Evolutionary conservation across 1,140 invertebrate genomes (phyloP), one percentile per base, ranked within the genome.

Genomic region (Lordiphosa collinella): DNA sequence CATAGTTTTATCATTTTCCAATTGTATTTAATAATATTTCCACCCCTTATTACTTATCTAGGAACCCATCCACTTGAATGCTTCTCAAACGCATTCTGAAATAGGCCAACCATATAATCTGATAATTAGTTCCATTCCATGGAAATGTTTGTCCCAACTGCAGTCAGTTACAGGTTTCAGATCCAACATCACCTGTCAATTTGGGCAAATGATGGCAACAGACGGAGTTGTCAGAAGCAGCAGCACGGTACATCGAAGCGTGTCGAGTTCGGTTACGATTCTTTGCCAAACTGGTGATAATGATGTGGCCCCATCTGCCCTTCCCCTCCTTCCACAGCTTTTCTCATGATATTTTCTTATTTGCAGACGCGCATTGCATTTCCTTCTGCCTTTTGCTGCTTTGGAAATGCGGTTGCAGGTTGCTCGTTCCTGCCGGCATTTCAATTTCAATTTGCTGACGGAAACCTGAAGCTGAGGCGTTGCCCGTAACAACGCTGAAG

Each of bases 391-490:
- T 61, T 56, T 79, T 68, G n/a, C n/a, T 54, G 59, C 35, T 66
- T 58, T 54, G 54, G 53, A 62, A 51, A 32, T 66, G 63, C 53
- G 63, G 53, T 47, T 51, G 10, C 34, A 12, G 34, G 32, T 52
- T 31, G 48, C 16, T 36, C n/a, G 53, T 6, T 38, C 35, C 38
- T 47, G 40, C 13, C 72, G 70, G 52, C 66, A 82, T 80, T 80
- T 67, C 71, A 71, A 80, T 82, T 80, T 82, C 76, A 71, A 82
- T 79, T 75, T 82, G 47, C 53, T 75, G 60, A 79, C 75, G 64
- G 64, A 79, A 74, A 69, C 51, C 44, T 58, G 60, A 50, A 66
- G 58, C 44, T 58, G 60, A 50, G 61, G 58, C 58, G 71, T 66
- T 43, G 49, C 47, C 56, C 56, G 9, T 63, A 53, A 73, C 70